These are phyloP conservation scores for Cotesia congregata DNA, from an alignment of 2,888 invertebrate genomes.

Conservation along the genomic window DNA sequence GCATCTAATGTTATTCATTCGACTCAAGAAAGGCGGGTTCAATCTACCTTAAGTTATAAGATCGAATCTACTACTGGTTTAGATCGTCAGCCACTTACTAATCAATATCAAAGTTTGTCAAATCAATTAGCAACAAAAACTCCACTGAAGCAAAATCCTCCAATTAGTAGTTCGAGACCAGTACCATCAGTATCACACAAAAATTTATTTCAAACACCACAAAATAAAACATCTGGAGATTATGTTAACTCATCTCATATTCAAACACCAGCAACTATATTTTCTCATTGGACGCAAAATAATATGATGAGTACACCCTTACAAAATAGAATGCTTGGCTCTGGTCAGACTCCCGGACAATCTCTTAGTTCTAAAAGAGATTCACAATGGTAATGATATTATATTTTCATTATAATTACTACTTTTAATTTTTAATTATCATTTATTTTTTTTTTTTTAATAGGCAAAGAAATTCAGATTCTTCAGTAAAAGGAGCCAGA, in stretches of 20 bases:
- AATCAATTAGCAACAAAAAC: slow-evolving; percentile 52
- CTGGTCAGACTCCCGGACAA: slow-evolving; percentile 49
- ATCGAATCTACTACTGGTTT: not conserved
- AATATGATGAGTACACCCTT: slow-evolving; percentile 56
- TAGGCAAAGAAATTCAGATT: slow-evolving; percentile 52
- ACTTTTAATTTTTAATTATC: slow-evolving; percentile 13
- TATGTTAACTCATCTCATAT: slow-evolving; percentile 46
- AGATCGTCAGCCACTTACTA: not conserved
- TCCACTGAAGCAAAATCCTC: slow-evolving; percentile 59
- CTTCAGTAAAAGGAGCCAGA: slow-evolving; percentile 48
- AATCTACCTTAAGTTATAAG: slow-evolving; percentile 12
- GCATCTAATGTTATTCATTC: not conserved
- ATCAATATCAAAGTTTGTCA: not conserved
- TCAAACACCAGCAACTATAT: slow-evolving; percentile 60
- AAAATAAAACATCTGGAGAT: slow-evolving; percentile 51
- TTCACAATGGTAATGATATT: slow-evolving; percentile 22
- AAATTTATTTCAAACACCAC: slow-evolving; percentile 62
- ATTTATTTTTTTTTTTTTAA: slow-evolving; percentile 26
- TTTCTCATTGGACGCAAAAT: slow-evolving; percentile 55
- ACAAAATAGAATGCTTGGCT: slow-evolving; percentile 48
- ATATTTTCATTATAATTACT: not conserved
- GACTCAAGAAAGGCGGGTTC: slow-evolving; percentile 20
- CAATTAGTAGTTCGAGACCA: slow-evolving; percentile 50
- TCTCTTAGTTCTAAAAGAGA: slow-evolving; percentile 47
- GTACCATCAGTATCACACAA: slow-evolving; percentile 59